phyloP scores from a whole-genome alignment of 2,113 vertebrate genomes.

The Seriola aureovittata region DNA sequence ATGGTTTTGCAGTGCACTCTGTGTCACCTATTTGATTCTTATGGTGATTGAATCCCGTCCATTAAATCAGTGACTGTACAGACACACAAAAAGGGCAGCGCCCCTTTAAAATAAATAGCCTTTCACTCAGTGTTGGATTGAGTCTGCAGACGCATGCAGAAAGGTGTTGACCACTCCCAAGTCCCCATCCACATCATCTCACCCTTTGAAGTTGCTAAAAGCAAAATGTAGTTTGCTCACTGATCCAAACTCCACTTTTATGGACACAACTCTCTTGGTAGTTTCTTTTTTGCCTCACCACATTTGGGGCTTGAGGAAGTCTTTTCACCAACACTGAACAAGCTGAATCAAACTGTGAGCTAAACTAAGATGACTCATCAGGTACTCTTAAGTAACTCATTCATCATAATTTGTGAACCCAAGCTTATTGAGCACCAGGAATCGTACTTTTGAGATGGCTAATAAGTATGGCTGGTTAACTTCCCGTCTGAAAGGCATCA shows the following conservation, averaged over 20 bases:
- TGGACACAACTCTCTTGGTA: slow-evolving; percentile 6
- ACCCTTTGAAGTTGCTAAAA: slow-evolving; percentile 59
- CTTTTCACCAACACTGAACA: slow-evolving; percentile 17
- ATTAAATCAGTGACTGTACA: slow-evolving; percentile 15
- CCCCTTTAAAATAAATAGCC: slow-evolving; percentile 15
- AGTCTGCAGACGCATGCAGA: slow-evolving; percentile 9
- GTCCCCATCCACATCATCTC: slow-evolving; percentile 27
- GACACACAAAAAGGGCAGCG: not conserved
- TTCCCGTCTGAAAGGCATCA: slow-evolving; percentile 59
- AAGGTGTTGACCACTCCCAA: slow-evolving; percentile 32
- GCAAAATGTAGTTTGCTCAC: slow-evolving; percentile 66
- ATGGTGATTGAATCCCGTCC: slow-evolving; percentile 18
- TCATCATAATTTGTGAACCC: slow-evolving; percentile 56
- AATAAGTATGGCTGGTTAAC: slow-evolving; percentile 57
- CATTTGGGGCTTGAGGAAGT: slow-evolving; percentile 11
- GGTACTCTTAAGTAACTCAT: slow-evolving; percentile 45
- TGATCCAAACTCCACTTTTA: slow-evolving; percentile 49
- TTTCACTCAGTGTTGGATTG: slow-evolving; percentile 1
- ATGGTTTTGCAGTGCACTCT: slow-evolving; percentile 7
- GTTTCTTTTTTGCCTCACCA: not conserved
- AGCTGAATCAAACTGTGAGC: slow-evolving; percentile 20
- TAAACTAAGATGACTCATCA: slow-evolving; percentile 67
- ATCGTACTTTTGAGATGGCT: slow-evolving; percentile 39
- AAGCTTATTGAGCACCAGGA: slow-evolving; percentile 31
- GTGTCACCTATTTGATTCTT: slow-evolving; percentile 28